Percentiles rank a stretch among this genome's conserved stretches.
Evolutionary conservation across 2,797 vertebrate species (phyloP).

Genomic region (Artibeus jamaicensis): DNA sequence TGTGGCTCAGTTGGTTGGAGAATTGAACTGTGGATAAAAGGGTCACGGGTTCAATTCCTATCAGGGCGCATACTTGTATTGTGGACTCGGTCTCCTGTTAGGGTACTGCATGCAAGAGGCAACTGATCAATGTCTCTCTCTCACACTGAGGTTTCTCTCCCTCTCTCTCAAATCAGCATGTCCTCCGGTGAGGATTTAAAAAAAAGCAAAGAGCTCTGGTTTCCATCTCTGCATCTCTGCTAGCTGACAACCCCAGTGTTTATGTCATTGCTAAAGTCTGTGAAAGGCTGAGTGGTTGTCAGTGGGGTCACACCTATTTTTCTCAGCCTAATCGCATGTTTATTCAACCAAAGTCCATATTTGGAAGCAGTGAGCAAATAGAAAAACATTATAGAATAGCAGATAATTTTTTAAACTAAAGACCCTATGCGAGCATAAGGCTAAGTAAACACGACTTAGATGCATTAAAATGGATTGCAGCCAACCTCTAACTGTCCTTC

Average conservation of each 20-base stretch:
- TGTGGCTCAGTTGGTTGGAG: neutral
- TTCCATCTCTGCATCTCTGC: conserved; percentile 16
- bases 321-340: neutral
- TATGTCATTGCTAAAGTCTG: conserved; percentile 25
- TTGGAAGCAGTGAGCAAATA: neutral
- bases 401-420: conserved; percentile 33
- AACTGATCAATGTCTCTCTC: neutral
- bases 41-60: neutral
- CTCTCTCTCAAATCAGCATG: neutral
- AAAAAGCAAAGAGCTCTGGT: neutral
- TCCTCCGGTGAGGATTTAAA: neutral
- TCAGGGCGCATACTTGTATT: neutral
- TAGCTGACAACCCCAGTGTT: conserved; percentile 1
- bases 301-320: neutral
- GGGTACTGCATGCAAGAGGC: neutral
- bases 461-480: neutral
- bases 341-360: neutral
- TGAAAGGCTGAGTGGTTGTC: neutral
- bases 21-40: neutral
- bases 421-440: neutral
- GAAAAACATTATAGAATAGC: neutral
- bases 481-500: neutral
- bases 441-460: conserved; percentile 32
- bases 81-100: neutral
- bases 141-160: neutral